These are phyloP conservation scores for Gambusia holbrooki DNA, from an alignment of 2,113 vertebrate genomes.

Conservation along the genomic window DNA sequence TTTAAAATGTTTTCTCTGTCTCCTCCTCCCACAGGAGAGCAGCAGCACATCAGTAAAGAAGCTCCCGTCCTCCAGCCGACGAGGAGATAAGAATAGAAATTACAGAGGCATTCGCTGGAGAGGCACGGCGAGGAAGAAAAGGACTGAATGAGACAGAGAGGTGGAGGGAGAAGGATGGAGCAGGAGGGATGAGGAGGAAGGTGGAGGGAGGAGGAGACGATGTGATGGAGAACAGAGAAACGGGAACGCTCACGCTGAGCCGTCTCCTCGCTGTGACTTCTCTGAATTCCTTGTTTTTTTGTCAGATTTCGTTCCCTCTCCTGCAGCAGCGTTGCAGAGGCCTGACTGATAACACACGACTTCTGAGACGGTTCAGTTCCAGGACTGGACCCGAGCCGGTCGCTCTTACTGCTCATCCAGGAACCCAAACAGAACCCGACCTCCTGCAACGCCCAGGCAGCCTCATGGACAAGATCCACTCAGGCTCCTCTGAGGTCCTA, in stretches of 20 bases:
- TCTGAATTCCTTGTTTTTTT: constrained; percentile 27
- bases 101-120: constrained; percentile 68
- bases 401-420: constrained; percentile 21
- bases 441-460: constrained; percentile 24
- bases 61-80: constrained; percentile 60
- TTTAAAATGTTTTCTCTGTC: constrained; percentile 69
- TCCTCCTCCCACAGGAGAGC: constrained; percentile 56
- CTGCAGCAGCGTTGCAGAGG: constrained; percentile 52
- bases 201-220: neutral
- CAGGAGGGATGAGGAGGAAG: constrained; percentile 41
- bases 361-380: constrained; percentile 42
- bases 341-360: constrained; percentile 58
- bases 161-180: neutral
- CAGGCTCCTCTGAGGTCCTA: neutral
- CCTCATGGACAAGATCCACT: constrained; percentile 2
- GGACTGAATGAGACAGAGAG: constrained; percentile 26
- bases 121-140: neutral
- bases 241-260: constrained; percentile 31
- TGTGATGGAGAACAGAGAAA: constrained; percentile 37
- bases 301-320: neutral
- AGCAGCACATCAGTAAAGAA: constrained; percentile 67
- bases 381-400: constrained; percentile 39
- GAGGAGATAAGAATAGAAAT: constrained; percentile 77
- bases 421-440: constrained; percentile 38
- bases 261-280: constrained; percentile 49